Evolutionary conservation across 2,888 invertebrate species (phyloP).

Genomic region (Hipparchia sbordonii): DNA sequence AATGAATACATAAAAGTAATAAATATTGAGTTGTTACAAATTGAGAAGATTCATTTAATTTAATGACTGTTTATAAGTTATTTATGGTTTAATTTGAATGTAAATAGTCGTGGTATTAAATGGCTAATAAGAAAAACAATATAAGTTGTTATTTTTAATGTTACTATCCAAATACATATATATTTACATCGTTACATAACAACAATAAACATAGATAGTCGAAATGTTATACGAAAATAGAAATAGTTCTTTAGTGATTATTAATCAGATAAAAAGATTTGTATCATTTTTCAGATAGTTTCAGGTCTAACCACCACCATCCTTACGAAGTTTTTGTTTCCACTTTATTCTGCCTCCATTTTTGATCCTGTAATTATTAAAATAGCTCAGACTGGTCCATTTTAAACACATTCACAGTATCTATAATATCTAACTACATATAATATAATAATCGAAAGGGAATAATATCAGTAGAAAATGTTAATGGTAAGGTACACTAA

Average conservation of each 20-base stretch:
- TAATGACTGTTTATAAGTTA: conserved; percentile 34
- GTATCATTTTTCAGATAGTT: conserved; percentile 44
- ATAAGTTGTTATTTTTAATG: conserved; percentile 40
- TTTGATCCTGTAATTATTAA: conserved; percentile 73
- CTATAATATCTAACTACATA: too few relatives aligned
- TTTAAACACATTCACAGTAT: not conserved
- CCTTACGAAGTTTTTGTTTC: conserved; percentile 51
- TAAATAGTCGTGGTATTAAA: conserved; percentile 31
- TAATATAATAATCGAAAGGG: not conserved
- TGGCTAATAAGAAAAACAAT: conserved; percentile 36
- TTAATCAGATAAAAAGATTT: conserved; percentile 47
- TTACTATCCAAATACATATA: conserved; percentile 50
- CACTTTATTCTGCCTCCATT: conserved; percentile 77
- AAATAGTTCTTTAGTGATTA: conserved; percentile 41
- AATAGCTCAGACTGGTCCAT: conserved; percentile 16
- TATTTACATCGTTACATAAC: conserved; percentile 66
- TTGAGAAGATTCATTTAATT: conserved; percentile 12
- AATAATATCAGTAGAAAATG: too few relatives aligned
- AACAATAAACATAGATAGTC: conserved; percentile 44
- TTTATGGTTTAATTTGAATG: conserved; percentile 27
- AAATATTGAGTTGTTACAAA: too few relatives aligned
- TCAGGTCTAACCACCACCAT: conserved; percentile 43
- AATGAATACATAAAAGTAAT: too few relatives aligned
- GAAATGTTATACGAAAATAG: conserved; percentile 58
- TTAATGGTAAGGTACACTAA: too few relatives aligned